Evolutionary conservation across 1,140 invertebrate species (phyloP), one percentile per base, ranked within the genome.

Genomic region (Drosophila trapezifrons): DNA sequence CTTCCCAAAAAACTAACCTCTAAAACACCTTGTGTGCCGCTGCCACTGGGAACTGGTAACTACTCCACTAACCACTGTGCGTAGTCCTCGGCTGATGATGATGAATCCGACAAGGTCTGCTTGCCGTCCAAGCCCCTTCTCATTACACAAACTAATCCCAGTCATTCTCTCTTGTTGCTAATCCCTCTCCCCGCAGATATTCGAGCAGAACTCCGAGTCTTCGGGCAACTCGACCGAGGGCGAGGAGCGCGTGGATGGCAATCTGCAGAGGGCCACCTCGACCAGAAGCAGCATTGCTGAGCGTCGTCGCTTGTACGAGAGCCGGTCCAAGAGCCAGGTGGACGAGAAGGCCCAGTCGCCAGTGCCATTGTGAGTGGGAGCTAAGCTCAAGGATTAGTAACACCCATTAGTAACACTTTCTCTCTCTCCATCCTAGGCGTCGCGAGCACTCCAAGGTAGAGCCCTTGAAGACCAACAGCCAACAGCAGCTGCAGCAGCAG

Each of bases 261-360:
- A 93, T 85, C 55, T 92, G 29, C 71, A 76, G 13, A 57, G 93
- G 38, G 87, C 92, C 15, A 92, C 93, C 9, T 43, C 93, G 2
- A 94, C 95, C 78, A 92, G 95, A 38, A 94, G 93, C 69, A 96
- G 96, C 9, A 96, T 97, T 75, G 96, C 96, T 2, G 96, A 97
- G 64, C 93, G 96, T 9, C 93, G 96, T 4, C 94, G 95, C 65
- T 93, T 96, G 76, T 97, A 97, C 87, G 96, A 97, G 80, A 94
- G 93, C 81, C 93, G 95, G 18, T 96, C 94, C 8, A 92, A 93
- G 40, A 95, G 94, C 29, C 94, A 94, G 57, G 92, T 94, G 8
- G 93, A 93, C 0, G 95, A 96, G 66, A 95, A 95, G 71, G 93
- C 94, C 59, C 93, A 94, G 2, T 96, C 96, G 18, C 96, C 96